Evolutionary conservation across 2,113 vertebrate species (phyloP), one percentile per base, ranked within the genome.

Genomic region (Odocoileus virginianus): DNA sequence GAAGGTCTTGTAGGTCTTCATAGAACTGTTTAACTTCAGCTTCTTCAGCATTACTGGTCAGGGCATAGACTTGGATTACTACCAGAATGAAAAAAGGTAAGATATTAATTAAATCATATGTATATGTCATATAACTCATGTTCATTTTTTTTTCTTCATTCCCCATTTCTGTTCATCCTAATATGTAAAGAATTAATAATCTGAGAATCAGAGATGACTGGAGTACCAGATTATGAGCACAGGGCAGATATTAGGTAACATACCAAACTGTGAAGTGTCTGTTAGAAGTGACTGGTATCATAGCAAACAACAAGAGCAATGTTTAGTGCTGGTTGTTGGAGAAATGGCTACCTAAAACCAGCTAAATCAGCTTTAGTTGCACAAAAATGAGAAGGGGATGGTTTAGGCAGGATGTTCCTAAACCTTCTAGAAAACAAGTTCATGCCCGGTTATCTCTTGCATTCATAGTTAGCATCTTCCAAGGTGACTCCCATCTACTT

Each of bases 311-410:
- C 0, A 27, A 6, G 8, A 47, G 0, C 8, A 23, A 47, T 6
- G 7, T 15, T 78, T 87, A 79, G 11, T 14, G 12, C 4, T 43
- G 14, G 25, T 28, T 58, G 13, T 19, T 50, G 30, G 81, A 57
- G 17, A 71, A 30, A 82, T 15, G 3, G 10, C n/a, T 67, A 43
- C 19, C 21, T 45, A 57, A 3, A 8, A 9, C 19, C 6, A 67
- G 13, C 4, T 71, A 47, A 74, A 30, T 21, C 19, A 33, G 17
- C 25, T 58, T 36, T n/a, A 60, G 13, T 43, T 88, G 52, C 58
- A 28, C 33, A 43, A 7, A 40, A 2, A 33, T 9, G 0, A 1
- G 2, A 47, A 6, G 2, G 10, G 0, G 3, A 47, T 17, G 1
- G 23, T 17, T 25, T 52, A 79, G 0, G 1, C 33, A 50, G 30